Evolutionary conservation across 2,113 vertebrate genomes (phyloP).

Genomic region (Pseudolaguvia tuberculata): DNA sequence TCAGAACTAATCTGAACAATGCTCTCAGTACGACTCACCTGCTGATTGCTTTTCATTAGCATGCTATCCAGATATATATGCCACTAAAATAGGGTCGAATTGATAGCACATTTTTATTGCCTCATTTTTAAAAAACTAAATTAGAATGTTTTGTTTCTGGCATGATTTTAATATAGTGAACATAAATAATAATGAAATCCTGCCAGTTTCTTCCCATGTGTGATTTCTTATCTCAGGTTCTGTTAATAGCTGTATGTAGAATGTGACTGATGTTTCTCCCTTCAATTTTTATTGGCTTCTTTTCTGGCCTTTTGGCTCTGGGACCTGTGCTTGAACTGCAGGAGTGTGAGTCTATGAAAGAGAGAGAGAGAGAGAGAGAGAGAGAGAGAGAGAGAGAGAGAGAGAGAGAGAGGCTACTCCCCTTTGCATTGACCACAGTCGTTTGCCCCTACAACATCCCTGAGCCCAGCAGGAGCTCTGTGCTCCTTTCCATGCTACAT

Average conservation of each 20-base stretch:
- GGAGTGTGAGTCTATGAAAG: not conserved
- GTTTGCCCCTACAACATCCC: slow-evolving; percentile 13
- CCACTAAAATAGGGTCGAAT: not conserved
- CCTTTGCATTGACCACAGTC: slow-evolving; percentile 14
- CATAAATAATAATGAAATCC: not conserved
- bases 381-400: not conserved
- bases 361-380: not conserved
- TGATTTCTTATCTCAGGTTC: slow-evolving; percentile 1
- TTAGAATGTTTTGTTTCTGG: not conserved
- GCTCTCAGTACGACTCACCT: slow-evolving; percentile 2
- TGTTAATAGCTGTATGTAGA: not conserved
- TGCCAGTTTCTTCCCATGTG: not conserved
- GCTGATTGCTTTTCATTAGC: slow-evolving; percentile 30
- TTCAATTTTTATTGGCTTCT: slow-evolving; percentile 2
- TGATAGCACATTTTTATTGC: not conserved
- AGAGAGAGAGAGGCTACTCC: not conserved
- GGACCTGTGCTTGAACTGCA: slow-evolving; percentile 13
- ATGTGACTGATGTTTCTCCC: too few species aligned
- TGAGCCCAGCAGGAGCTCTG: slow-evolving; percentile 26
- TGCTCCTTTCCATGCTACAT: slow-evolving; percentile 37
- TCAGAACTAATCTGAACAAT: slow-evolving; percentile 31
- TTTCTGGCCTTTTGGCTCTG: not conserved
- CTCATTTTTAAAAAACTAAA: not conserved
- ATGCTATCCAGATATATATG: slow-evolving; percentile 19
- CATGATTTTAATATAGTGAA: not conserved